Conservation (phyloP, 1,140 invertebrate species). For the Drosophila kepulauana region DNA sequence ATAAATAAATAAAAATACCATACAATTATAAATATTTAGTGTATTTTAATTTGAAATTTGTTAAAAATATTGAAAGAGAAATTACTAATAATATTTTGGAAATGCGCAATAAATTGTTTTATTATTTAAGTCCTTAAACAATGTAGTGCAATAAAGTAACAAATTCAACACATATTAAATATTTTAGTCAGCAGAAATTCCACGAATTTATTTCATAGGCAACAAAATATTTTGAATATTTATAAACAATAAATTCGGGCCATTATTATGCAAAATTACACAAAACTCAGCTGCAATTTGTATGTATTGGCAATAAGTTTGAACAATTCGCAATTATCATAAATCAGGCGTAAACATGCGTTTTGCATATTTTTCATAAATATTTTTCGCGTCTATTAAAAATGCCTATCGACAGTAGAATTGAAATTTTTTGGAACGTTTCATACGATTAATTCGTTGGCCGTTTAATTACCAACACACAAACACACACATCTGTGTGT, state of each 20-base stretch:
- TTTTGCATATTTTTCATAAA: slow-evolving; percentile 38
- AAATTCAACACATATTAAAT: background rate
- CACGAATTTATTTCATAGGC: background rate
- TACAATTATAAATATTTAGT: too few relatives aligned
- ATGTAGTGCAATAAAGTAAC: too few relatives aligned
- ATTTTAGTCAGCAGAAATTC: background rate
- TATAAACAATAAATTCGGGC: background rate
- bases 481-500: background rate
- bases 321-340: slow-evolving; percentile 54
- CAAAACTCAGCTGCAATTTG: slow-evolving; percentile 9
- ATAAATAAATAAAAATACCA: too few relatives aligned
- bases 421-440: slow-evolving; percentile 29
- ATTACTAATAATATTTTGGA: too few relatives aligned
- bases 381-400: slow-evolving; percentile 19
- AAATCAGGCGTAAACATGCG: slow-evolving; percentile 36
- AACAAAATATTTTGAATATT: background rate
- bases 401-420: slow-evolving; percentile 28
- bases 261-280: background rate
- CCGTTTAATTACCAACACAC: slow-evolving; percentile 48
- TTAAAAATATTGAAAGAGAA: too few relatives aligned
- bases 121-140: background rate
- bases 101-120: too few relatives aligned
- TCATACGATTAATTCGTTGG: slow-evolving; percentile 42
- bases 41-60: too few relatives aligned
- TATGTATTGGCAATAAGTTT: slow-evolving; percentile 13